These are phyloP conservation scores for Myotis daubentonii DNA, from an alignment of 2,797 vertebrate species.

Conservation along the genomic window DNA sequence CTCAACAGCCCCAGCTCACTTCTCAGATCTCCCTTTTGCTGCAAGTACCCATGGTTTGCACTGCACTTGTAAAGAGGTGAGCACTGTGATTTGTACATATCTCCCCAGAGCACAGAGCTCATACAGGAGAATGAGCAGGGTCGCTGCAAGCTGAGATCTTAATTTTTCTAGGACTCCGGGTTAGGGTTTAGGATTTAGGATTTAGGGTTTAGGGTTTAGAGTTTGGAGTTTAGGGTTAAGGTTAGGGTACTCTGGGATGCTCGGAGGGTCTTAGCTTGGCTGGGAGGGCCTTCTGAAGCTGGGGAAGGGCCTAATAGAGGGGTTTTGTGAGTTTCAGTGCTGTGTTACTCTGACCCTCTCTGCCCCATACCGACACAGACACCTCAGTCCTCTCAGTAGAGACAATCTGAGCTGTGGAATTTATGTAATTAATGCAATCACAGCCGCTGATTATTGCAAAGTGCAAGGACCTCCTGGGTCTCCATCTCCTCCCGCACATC, in stretches of 20 bases:
- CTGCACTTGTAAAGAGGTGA: not conserved
- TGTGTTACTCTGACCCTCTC: not conserved
- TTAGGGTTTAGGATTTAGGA: not conserved
- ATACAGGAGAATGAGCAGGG: fast-evolving
- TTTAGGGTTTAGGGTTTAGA: not conserved
- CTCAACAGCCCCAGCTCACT: fast-evolving
- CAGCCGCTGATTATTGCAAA: not conserved
- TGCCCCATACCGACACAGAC: not conserved
- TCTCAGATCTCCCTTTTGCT: not conserved
- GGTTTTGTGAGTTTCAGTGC: not conserved
- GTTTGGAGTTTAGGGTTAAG: not conserved
- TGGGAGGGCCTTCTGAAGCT: not conserved
- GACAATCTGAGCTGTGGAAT: not conserved
- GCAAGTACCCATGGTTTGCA: not conserved
- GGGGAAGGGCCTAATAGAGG: not conserved
- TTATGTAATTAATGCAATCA: not conserved
- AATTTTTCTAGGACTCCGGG: not conserved
- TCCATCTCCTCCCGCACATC: not conserved
- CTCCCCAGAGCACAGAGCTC: not conserved
- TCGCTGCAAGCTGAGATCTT: not conserved
- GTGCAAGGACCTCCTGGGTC: not conserved
- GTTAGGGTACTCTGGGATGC: not conserved
- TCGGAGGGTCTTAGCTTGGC: not conserved
- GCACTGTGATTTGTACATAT: fast-evolving
- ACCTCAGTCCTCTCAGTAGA: not conserved